These are phyloP conservation scores for Nymphalis polychloros DNA, from an alignment of 2,888 invertebrate species.

Conservation along the genomic window DNA sequence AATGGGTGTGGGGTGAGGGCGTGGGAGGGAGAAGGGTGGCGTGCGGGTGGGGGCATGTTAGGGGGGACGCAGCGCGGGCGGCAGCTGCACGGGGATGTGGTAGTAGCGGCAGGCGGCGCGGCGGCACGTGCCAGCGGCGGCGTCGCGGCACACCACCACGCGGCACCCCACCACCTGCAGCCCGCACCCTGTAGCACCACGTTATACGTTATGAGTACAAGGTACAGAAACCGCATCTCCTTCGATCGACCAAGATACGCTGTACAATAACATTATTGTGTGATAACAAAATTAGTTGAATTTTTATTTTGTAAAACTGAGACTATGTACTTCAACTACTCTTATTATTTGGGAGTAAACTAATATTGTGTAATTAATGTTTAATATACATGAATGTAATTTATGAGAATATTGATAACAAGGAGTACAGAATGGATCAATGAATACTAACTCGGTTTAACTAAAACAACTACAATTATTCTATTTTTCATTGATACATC, in stretches of 20 bases:
- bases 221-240: too few species aligned
- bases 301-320: background rate
- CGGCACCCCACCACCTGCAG: conserved; percentile 97
- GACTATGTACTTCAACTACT: background rate
- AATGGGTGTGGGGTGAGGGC: conserved; percentile 37
- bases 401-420: background rate
- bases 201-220: too few species aligned
- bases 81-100: conserved; percentile 96
- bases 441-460: background rate
- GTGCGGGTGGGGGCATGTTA: conserved; percentile 57
- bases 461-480: conserved; percentile 15
- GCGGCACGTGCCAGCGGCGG: conserved; percentile 95
- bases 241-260: too few species aligned
- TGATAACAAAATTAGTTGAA: too few species aligned
- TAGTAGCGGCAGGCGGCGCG: conserved; percentile 98
- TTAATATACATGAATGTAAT: background rate
- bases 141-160: conserved; percentile 98
- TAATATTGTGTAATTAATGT: background rate
- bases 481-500: conserved; percentile 13
- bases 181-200: conserved; percentile 88
- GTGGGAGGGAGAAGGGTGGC: conserved; percentile 33
- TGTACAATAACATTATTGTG: too few species aligned
- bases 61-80: conserved; percentile 85
- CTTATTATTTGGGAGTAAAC: background rate
- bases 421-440: background rate